Base-by-base conservation (phyloP, 2,888 invertebrate genomes). In the Atethmia centrago region DNA sequence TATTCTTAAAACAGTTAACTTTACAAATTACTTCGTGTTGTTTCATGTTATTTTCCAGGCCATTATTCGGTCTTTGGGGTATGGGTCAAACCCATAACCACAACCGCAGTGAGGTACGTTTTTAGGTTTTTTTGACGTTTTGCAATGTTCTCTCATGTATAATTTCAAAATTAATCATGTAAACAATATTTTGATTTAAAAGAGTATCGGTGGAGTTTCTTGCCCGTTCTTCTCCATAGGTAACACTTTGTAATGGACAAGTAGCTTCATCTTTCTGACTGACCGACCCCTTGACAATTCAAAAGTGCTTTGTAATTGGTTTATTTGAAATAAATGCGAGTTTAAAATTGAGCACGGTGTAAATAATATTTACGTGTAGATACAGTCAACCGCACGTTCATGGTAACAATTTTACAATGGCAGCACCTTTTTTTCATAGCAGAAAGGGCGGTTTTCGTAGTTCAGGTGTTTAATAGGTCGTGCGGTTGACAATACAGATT, bases 21-120 rank as follows among this genome's bases (percentile, higher is more conserved):
- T 51, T 16, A 70, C n/a, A 49, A 62, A 77, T 65, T 42, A 63
- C 21, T 28, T 40, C 1, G 16, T 63, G 25, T 47, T 77, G 25
- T 82, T 65, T 53, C 1, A 64, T 16, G 36, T 67, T 71, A 63
- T 67, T 82, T 75, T 71, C 36, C 49, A 40, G 49, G 49, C 25
- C 31, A 61, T 80, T 80, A 83, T 79, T 68, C 83, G 65, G 66
- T 64, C 2, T 36, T 28, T 19, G 65, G 82, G 65, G 62, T 56
- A 56, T 16, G 47, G 68, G 72, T 82, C 56, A 64, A 45, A 58
- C 53, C 78, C 74, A 14, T 59, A 31, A 45, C 45, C 67, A 40
- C 67, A 67, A n/a, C 25, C 28, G n/a, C 49, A 21, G 25, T 53
- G 5, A 42, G 51, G n/a, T 59, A 28, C n/a, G n/a, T n/a, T n/a